Evolutionary conservation across 2,888 invertebrate species (phyloP).

Genomic region (Agriopis marginaria): DNA sequence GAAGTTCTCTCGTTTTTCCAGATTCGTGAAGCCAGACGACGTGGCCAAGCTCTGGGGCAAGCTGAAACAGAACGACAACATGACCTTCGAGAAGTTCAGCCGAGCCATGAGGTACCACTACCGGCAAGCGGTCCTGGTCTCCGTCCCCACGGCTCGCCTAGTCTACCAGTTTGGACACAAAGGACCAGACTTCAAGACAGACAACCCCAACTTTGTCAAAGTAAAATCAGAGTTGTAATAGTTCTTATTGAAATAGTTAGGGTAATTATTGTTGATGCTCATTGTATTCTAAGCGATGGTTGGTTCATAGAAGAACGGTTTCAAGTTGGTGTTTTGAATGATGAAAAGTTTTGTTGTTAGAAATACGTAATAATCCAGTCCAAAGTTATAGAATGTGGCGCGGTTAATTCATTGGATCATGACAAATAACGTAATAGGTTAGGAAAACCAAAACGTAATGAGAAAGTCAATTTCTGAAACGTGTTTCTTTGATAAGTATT

Average conservation of each 20-base stretch:
- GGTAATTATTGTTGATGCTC: slow-evolving; percentile 46
- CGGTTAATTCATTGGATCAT: slow-evolving; percentile 25
- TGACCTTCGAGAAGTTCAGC: slow-evolving; percentile 97
- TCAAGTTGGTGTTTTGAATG: slow-evolving; percentile 45
- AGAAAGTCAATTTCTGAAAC: slow-evolving; percentile 39
- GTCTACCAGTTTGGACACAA: slow-evolving; percentile 94
- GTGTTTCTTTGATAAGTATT: slow-evolving; percentile 25
- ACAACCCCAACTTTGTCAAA: slow-evolving; percentile 85
- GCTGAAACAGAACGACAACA: slow-evolving; percentile 93
- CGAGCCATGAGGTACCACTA: slow-evolving; percentile 96
- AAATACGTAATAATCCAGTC: slow-evolving; percentile 32
- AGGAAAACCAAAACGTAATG: slow-evolving; percentile 21
- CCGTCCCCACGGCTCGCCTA: slow-evolving; percentile 91
- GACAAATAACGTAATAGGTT: slow-evolving; percentile 37
- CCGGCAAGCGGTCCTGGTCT: slow-evolving; percentile 90
- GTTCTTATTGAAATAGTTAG: slow-evolving; percentile 30
- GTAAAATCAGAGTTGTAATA: slow-evolving; percentile 74
- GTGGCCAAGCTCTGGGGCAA: slow-evolving; percentile 95
- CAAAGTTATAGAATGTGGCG: slow-evolving; percentile 22
- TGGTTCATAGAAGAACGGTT: slow-evolving; percentile 41
- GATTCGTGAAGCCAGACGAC: slow-evolving; percentile 94
- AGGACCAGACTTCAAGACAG: slow-evolving; percentile 91
- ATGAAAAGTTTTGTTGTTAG: slow-evolving; percentile 31
- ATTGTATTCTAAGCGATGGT: slow-evolving; percentile 48
- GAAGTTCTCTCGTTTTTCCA: slow-evolving; percentile 59